Percentiles rank a stretch among this genome's conserved stretches.
These are phyloP conservation scores for Drosophila paranaensis DNA, from an alignment of 2,888 invertebrate genomes.

Conservation along the genomic window DNA sequence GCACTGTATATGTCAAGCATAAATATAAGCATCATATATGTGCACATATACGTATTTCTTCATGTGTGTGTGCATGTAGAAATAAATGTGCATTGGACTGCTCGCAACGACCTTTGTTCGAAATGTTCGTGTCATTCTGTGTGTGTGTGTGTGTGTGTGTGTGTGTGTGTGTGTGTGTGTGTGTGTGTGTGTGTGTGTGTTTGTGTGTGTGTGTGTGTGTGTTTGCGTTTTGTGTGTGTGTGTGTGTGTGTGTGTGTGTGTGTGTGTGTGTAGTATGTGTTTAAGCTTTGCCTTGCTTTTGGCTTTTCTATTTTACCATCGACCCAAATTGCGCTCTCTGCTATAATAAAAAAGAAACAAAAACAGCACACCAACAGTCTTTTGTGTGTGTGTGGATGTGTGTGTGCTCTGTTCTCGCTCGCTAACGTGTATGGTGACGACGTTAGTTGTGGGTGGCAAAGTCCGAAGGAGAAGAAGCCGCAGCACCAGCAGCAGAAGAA, in stretches of 20 bases:
- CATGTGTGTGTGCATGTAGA: conserved; percentile 22
- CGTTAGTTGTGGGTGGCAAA: conserved; percentile 69
- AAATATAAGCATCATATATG: conserved; percentile 5
- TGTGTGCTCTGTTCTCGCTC: conserved; percentile 47
- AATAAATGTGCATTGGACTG: conserved; percentile 62
- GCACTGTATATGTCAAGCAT: conserved; percentile 13
- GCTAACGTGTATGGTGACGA: conserved; percentile 80
- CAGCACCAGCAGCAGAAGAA: conserved; percentile 44
- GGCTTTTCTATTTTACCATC: conserved; percentile 81
- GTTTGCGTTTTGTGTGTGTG: conserved; percentile 1
- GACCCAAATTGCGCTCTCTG: conserved; percentile 78
- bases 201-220: too few relatives aligned
- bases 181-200: too few relatives aligned
- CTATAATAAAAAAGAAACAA: conserved; percentile 52
- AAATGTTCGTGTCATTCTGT: conserved; percentile 22
- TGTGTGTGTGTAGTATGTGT: conserved; percentile 26
- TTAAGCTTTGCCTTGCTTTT: conserved; percentile 69
- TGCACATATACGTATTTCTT: not conserved
- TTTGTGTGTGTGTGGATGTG: conserved; percentile 27
- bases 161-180: conserved; percentile 34
- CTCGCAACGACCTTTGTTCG: conserved; percentile 68
- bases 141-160: conserved; percentile 26
- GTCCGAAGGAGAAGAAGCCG: conserved; percentile 40
- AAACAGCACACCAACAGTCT: conserved; percentile 51
- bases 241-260: conserved; percentile 7